These are phyloP conservation scores for Maylandia zebra DNA, from an alignment of 2,113 vertebrate genomes.

Conservation along the genomic window DNA sequence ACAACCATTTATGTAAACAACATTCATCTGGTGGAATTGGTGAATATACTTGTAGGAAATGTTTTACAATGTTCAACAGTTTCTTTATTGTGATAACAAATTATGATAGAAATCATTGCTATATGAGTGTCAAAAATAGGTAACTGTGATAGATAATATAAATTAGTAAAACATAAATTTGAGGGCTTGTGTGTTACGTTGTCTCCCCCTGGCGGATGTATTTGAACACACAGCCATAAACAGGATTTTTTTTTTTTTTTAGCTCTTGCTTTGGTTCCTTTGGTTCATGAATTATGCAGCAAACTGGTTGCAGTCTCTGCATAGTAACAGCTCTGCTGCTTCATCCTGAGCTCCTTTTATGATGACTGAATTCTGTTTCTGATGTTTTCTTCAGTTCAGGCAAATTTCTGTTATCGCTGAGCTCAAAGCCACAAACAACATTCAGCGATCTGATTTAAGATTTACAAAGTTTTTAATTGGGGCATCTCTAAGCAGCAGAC, in stretches of 20 bases:
- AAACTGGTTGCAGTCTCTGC: neutral
- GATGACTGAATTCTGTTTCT: neutral
- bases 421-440: neutral
- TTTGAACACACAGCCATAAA: no score
- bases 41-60: neutral
- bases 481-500: fast-evolving
- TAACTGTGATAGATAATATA: neutral
- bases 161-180: neutral
- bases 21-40: fast-evolving
- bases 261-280: fast-evolving
- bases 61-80: neutral
- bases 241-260: no score
- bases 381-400: neutral
- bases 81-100: neutral
- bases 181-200: fast-evolving
- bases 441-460: neutral
- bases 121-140: neutral
- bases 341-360: neutral
- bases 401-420: neutral
- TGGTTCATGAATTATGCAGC: conserved; percentile 30
- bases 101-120: neutral
- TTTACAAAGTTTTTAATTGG: neutral
- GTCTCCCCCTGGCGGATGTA: neutral
- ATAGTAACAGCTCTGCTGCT: neutral
- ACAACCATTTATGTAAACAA: neutral